Evolutionary conservation across 1,140 invertebrate genomes (phyloP), one percentile per base, ranked within the genome.

Genomic region (Nasonia longicornis): DNA sequence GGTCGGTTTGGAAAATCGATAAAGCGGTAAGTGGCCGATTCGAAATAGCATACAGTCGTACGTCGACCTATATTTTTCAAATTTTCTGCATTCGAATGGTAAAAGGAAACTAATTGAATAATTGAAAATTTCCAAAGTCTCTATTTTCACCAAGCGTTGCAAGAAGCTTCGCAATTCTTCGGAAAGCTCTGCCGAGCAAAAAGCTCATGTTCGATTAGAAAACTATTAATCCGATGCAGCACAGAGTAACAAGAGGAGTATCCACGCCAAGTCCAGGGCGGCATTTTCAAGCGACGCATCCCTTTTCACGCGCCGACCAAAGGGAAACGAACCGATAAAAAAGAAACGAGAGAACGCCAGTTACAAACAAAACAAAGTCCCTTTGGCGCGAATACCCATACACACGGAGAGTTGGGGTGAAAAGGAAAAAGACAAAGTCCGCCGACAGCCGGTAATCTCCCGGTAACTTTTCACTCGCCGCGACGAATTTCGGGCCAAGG

Each of bases 381-480:
- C 16, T 58, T 20, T 52, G 12, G 20, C 4, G 52, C 20, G 52
- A 58, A n/a, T 58, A 26, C 26, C 31, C 31, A 2, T n/a, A 48
- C 14, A 58, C 7, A 58, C 4, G n/a, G 52, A 6, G 14, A 8
- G 16, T 0, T 14, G 45, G 12, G 4, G 4, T 16, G 16, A 58
- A 58, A n/a, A 0, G 16, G 1, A 52, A 58, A 58, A 58, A 7
- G 52, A 58, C 4, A n/a, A 58, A n/a, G 20, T 58, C 20, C 16
- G 6, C 52, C 31, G 31, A 6, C 16, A 52, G 14, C 16, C 52
- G 45, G 45, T 58, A 58, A 74, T 74, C 45, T 74, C 42, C 45
- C 14, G 11, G 72, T 26, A 52, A 74, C 58, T 74, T 74, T 74
- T 74, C 45, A 74, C 72, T 74, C 6, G n/a, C 12, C 45, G 12